Percentiles rank a stretch among this genome's conserved stretches.
These are phyloP conservation scores for Patella pellucida DNA, from an alignment of 2,888 invertebrate species.

Conservation along the genomic window DNA sequence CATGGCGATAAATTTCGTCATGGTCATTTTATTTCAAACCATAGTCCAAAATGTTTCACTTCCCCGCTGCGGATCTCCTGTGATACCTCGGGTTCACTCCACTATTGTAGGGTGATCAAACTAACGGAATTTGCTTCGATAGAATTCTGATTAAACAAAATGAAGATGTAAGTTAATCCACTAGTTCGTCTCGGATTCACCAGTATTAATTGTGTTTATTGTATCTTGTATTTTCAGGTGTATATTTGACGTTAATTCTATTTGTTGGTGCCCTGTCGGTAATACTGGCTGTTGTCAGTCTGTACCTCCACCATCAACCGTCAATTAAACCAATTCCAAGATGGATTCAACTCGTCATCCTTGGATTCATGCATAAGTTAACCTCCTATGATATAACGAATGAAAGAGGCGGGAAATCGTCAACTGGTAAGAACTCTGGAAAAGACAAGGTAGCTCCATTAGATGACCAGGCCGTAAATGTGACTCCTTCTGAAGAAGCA, in stretches of 20 bases:
- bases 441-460: neutral
- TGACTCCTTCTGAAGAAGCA: neutral
- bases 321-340: slow-evolving; percentile 22
- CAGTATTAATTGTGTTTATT: no score
- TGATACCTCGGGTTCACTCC: no score
- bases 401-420: neutral
- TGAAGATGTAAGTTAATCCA: no score
- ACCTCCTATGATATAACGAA: neutral
- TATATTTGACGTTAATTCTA: slow-evolving; percentile 41
- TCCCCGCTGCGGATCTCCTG: no score
- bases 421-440: neutral
- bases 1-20: no score
- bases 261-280: slow-evolving; percentile 36
- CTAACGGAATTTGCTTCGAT: no score
- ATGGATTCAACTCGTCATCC: slow-evolving; percentile 23
- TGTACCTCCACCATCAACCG: slow-evolving; percentile 33
- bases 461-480: neutral
- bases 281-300: slow-evolving; percentile 36
- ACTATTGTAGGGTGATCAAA: no score
- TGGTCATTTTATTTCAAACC: no score
- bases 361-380: neutral
- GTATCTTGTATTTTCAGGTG: slow-evolving; percentile 29
- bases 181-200: no score
- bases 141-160: no score
- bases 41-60: no score